phyloP scores from a whole-genome alignment of 2,113 vertebrate genomes.

The Dermatemys mawii region DNA sequence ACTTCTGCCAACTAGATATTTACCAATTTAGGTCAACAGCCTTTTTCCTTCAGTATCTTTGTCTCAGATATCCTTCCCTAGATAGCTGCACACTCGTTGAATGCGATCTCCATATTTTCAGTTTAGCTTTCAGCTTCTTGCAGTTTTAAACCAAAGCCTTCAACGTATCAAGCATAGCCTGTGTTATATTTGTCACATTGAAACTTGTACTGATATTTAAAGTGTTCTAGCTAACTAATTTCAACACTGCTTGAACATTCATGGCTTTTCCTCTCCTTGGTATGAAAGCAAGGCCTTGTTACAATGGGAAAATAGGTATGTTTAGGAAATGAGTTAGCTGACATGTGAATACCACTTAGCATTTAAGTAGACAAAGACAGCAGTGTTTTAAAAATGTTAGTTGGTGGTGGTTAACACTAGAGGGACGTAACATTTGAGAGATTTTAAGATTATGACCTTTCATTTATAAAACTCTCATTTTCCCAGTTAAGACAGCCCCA shows the following conservation, averaged over 20 bases:
- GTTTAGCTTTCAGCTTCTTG: background rate
- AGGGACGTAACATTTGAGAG: background rate
- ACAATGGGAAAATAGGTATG: fast-evolving
- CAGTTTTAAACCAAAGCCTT: background rate
- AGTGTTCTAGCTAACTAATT: constrained; percentile 32
- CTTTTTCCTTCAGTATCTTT: background rate
- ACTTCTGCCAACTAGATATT: background rate
- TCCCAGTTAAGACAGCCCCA: background rate
- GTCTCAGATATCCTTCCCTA: background rate
- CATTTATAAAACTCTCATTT: background rate
- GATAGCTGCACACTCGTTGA: background rate
- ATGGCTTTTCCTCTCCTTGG: fast-evolving
- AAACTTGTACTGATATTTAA: constrained; percentile 41
- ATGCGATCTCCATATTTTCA: background rate
- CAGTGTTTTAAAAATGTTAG: background rate
- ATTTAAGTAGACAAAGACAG: background rate
- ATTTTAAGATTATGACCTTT: background rate
- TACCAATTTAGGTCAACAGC: background rate
- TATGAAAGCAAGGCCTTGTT: background rate
- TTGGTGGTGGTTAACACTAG: background rate
- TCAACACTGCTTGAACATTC: background rate
- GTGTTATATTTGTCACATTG: background rate
- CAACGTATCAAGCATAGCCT: background rate
- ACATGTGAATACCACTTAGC: background rate
- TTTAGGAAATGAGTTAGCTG: background rate